Conservation (phyloP, 2,888 invertebrate species). For the Hemaris fuciformis region DNA sequence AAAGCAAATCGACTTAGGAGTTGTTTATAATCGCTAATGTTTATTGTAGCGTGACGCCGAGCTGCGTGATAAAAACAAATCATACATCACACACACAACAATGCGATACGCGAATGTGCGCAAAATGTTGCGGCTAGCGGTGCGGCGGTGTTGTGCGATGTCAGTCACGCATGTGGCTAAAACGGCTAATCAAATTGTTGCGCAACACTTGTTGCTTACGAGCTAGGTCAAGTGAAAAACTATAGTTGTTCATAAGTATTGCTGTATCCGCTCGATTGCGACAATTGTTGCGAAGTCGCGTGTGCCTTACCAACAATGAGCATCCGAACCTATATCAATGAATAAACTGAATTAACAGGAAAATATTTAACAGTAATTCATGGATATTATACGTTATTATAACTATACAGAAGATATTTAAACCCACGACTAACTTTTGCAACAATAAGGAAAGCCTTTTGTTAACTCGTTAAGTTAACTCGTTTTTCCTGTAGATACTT, state of each 20-base stretch:
- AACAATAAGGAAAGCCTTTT: background rate
- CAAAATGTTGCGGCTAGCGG: background rate
- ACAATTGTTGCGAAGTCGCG: constrained; percentile 5
- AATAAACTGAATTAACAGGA: too few species aligned
- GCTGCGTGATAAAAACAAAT: constrained; percentile 25
- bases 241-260: constrained; percentile 28
- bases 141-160: constrained; percentile 29
- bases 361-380: too few species aligned
- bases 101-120: constrained; percentile 30
- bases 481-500: background rate
- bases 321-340: background rate
- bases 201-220: constrained; percentile 24
- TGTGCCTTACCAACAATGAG: background rate
- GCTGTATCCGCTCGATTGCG: constrained; percentile 36
- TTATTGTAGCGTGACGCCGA: constrained; percentile 15
- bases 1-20: background rate
- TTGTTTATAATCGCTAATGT: constrained; percentile 15
- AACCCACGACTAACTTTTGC: background rate
- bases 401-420: too few species aligned
- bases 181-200: constrained; percentile 38
- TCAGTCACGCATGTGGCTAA: constrained; percentile 37
- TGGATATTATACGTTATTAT: too few species aligned
- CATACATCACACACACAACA: constrained; percentile 16
- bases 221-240: constrained; percentile 56
- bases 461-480: too few species aligned